Conservation (phyloP, 2,888 invertebrate genomes). For the Margaritifera margaritifera region DNA sequence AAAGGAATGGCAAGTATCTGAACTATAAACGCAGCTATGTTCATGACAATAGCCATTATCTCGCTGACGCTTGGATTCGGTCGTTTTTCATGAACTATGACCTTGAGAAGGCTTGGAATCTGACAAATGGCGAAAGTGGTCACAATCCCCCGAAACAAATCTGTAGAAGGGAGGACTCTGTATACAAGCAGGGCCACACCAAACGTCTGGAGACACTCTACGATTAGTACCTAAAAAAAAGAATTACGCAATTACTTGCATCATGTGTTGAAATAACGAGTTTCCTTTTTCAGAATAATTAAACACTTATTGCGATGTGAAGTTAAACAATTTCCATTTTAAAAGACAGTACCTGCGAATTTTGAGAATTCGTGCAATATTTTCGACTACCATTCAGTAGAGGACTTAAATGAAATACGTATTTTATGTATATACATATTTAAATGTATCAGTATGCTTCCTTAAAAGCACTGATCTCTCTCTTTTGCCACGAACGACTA, state of each 20-base stretch:
- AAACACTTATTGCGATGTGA: not conserved
- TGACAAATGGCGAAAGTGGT: constrained; percentile 66
- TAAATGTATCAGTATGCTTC: no score
- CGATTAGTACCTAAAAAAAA: constrained; percentile 49
- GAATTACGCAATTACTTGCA: not conserved
- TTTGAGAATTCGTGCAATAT: no score
- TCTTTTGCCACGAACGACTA: no score
- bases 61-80: constrained; percentile 46
- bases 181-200: constrained; percentile 69
- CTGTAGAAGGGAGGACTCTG: constrained; percentile 66
- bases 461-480: no score
- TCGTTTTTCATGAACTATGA: constrained; percentile 56
- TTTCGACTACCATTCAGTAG: no score
- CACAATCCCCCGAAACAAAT: constrained; percentile 67
- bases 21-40: constrained; percentile 51
- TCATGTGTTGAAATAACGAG: not conserved
- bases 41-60: constrained; percentile 41
- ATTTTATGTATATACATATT: no score
- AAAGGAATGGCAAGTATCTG: constrained; percentile 53
- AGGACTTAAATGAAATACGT: no score
- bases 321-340: not conserved
- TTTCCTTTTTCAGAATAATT: no score
- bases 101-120: constrained; percentile 66
- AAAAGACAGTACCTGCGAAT: no score
- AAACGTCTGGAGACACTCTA: constrained; percentile 57